Conservation (phyloP, 2,113 vertebrate species). For the Microtus richardsoni region DNA sequence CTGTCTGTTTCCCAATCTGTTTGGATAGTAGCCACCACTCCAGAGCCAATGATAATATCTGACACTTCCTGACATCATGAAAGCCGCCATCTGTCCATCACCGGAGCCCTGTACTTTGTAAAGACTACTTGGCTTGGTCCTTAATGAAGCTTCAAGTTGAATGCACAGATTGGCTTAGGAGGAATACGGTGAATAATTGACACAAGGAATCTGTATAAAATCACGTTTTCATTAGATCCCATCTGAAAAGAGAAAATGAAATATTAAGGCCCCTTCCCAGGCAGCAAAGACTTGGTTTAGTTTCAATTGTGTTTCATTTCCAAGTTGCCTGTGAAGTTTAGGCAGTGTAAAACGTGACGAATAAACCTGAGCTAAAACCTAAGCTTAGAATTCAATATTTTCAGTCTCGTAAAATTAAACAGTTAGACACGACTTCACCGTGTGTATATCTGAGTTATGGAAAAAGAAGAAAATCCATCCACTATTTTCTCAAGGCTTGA, state of each 20-base stretch:
- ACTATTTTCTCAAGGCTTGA: constrained; percentile 68
- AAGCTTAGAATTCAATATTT: constrained; percentile 77
- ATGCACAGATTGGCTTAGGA: constrained; percentile 84
- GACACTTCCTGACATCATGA: constrained; percentile 99
- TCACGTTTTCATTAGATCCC: constrained; percentile 79
- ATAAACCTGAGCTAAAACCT: constrained; percentile 70
- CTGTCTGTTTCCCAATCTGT: constrained; percentile 97
- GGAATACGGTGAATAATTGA: constrained; percentile 78
- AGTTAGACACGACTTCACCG: constrained; percentile 71
- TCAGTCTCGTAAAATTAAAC: constrained; percentile 74
- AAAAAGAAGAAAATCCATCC: constrained; percentile 74
- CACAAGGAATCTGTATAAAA: constrained; percentile 82
- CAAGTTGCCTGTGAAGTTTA: constrained; percentile 76
- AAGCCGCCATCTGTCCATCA: constrained; percentile 99
- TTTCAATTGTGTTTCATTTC: constrained; percentile 75
- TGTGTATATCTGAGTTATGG: constrained; percentile 78
- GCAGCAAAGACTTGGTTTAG: constrained; percentile 47
- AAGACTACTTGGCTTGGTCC: constrained; percentile 88
- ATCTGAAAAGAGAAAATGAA: constrained; percentile 78
- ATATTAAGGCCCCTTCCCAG: constrained; percentile 73
- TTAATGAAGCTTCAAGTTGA: constrained; percentile 86
- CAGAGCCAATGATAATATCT: constrained; percentile 98
- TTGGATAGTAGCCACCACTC: constrained; percentile 96
- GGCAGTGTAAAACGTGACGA: constrained; percentile 73
- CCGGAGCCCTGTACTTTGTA: constrained; percentile 86